Conservation (phyloP, 2,113 vertebrate genomes). For the Chitala chitala region DNA sequence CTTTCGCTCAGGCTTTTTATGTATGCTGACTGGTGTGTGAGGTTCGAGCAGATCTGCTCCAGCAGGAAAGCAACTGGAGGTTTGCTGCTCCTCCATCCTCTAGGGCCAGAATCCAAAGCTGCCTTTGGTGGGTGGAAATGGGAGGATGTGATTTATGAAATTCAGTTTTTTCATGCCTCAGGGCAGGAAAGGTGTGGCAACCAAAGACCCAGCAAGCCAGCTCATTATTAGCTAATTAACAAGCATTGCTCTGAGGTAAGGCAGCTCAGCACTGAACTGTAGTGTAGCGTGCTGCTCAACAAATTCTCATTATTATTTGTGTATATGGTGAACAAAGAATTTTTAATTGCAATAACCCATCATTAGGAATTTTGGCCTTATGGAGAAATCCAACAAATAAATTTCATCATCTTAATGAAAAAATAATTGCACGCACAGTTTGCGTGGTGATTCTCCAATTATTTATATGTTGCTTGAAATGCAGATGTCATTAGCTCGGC, state of each 20-base stretch:
- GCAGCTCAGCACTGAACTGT: neutral
- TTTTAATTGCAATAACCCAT: constrained; percentile 10
- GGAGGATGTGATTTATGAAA: constrained; percentile 3
- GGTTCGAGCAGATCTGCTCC: too few species aligned
- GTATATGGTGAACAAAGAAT: neutral
- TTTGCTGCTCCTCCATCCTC: neutral
- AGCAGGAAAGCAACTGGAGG: too few species aligned
- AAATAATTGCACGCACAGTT: neutral
- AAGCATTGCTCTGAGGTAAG: constrained; percentile 2
- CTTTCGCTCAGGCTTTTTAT: too few species aligned
- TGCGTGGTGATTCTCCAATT: neutral
- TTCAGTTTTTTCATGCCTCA: neutral
- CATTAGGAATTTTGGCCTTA: constrained; percentile 13
- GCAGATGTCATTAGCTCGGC: neutral
- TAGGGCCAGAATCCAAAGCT: neutral
- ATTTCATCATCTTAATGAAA: constrained; percentile 17
- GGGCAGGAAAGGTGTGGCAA: constrained; percentile 11
- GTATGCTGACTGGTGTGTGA: too few species aligned
- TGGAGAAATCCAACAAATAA: constrained; percentile 4
- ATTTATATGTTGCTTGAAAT: constrained; percentile 4
- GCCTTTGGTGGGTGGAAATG: neutral
- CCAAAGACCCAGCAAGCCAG: neutral
- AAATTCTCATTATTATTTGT: constrained; percentile 5
- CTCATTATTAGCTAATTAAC: constrained; percentile 15
- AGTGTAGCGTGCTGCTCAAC: neutral